Percentiles rank a stretch among this genome's conserved stretches.
Conservation (phyloP, 2,888 invertebrate genomes). For the Ophion obscuratus region DNA sequence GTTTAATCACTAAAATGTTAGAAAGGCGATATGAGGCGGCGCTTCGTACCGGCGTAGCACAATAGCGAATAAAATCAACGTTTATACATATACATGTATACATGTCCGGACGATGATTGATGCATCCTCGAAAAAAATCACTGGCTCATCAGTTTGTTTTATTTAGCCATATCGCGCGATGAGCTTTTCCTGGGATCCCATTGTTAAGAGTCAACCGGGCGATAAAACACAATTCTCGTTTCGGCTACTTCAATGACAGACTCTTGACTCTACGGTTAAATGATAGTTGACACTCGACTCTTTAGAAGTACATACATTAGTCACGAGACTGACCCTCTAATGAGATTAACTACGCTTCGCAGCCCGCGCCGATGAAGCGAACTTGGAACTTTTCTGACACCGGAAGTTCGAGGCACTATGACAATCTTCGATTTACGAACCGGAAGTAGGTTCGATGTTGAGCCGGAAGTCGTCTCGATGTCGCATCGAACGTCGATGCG, state of each 20-base stretch:
- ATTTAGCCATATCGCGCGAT: neutral
- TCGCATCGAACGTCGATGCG: no score
- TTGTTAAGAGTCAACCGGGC: neutral
- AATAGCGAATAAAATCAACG: neutral
- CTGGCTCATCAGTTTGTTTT: neutral
- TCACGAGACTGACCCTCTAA: neutral
- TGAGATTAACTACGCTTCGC: conserved; percentile 12
- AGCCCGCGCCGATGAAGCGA: neutral
- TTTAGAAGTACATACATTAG: conserved; percentile 9
- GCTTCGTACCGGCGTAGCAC: neutral
- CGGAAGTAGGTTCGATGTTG: neutral
- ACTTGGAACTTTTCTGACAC: conserved; percentile 5
- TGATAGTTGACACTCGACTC: conserved; percentile 60
- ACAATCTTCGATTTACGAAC: neutral
- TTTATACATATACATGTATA: neutral
- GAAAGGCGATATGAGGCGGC: neutral
- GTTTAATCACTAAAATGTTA: neutral
- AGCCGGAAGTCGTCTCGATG: no score
- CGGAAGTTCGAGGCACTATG: conserved; percentile 19
- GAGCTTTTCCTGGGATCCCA: conserved; percentile 30
- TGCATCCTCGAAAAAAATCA: neutral
- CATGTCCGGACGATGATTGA: neutral
- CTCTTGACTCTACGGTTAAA: conserved; percentile 23
- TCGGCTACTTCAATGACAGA: neutral
- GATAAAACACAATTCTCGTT: conserved; percentile 47